Base-by-base conservation (phyloP, 2,797 vertebrate species). In the Atherinosoma microstoma region DNA sequence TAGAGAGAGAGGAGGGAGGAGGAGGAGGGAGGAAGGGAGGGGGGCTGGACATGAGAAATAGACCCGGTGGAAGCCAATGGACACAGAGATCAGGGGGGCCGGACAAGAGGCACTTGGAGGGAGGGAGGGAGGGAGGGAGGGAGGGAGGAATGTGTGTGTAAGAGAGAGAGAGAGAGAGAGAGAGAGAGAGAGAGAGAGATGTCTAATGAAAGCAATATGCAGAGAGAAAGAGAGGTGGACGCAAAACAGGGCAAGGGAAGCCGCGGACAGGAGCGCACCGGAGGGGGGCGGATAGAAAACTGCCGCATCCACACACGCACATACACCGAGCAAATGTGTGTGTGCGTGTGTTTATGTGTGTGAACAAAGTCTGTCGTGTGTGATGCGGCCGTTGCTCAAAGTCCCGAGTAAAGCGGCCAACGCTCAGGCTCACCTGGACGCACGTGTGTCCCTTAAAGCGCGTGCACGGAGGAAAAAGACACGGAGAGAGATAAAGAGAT, bases 11-110 rank as follows among this genome's bases (percentile, higher is more conserved):
- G 67, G 60, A 3, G 49, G 49, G 22, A 27, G 49, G 49, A 53
- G 32, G 63, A 29, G 61, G 42, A n/a, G 10, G 27, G 61, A 45
- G 59, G 56, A 30, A 38, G 58, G 36, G 49, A 45, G 70, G 82
- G 73, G 96, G 97, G 96, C 95, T 96, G 96, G 96, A 97, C 96
- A 96, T 96, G 96, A 96, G 96, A 96, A 94, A 95, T 95, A 96
- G 95, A 96, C 95, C 96, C 95, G 95, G 93, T 90, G 96, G 96
- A 97, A 97, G 95, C 97, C 96, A 97, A 96, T 97, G 97, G 96
- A 95, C 96, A 96, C 94, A 93, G 92, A 95, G 96, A 95, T 95
- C 94, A 95, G 88, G 94, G 93, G 95, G 95, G 95, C 94, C 94
- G 95, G 94, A 95, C 92, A 91, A 93, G 91, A 94, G 90, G 89